A percentile compares a stretch with the other conserved stretches of the same genome.
These are phyloP conservation scores for Chironomus striatipennis DNA, from an alignment of 1,140 invertebrate species.

Conservation along the genomic window DNA sequence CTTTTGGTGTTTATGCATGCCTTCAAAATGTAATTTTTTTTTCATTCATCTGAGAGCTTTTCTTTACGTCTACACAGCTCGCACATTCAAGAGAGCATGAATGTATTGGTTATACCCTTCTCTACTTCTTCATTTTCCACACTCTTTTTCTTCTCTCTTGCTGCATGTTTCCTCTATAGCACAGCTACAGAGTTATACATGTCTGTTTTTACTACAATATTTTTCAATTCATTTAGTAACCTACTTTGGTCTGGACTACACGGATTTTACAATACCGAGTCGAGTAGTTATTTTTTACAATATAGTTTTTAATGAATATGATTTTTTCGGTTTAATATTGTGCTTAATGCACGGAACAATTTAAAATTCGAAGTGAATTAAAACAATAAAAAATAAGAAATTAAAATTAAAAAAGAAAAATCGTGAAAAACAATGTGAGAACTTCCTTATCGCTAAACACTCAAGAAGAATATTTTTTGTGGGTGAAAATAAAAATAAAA, in stretches of 20 bases:
- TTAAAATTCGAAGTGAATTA: no score
- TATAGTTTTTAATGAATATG: neutral
- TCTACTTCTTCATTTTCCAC: slow-evolving; percentile 11
- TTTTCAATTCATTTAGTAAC: slow-evolving; percentile 22
- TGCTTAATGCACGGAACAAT: neutral
- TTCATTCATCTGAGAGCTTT: neutral
- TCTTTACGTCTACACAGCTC: neutral
- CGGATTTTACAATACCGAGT: slow-evolving; percentile 13
- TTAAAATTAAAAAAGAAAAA: no score
- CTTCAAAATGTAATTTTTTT: neutral
- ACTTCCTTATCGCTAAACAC: no score
- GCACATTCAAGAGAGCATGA: neutral
- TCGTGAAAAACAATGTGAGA: no score
- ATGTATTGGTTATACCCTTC: neutral
- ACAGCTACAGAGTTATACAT: neutral
- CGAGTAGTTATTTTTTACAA: neutral
- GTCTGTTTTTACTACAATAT: slow-evolving; percentile 17
- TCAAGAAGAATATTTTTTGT: no score
- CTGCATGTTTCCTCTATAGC: neutral
- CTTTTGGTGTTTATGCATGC: neutral
- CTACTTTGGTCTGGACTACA: slow-evolving; percentile 18
- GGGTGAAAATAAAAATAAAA: neutral
- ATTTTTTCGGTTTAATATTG: neutral
- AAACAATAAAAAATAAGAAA: no score
- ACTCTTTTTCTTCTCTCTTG: slow-evolving; percentile 13